Conservation (phyloP, 2,888 invertebrate species). For the Hemicrepidius hirtus region DNA sequence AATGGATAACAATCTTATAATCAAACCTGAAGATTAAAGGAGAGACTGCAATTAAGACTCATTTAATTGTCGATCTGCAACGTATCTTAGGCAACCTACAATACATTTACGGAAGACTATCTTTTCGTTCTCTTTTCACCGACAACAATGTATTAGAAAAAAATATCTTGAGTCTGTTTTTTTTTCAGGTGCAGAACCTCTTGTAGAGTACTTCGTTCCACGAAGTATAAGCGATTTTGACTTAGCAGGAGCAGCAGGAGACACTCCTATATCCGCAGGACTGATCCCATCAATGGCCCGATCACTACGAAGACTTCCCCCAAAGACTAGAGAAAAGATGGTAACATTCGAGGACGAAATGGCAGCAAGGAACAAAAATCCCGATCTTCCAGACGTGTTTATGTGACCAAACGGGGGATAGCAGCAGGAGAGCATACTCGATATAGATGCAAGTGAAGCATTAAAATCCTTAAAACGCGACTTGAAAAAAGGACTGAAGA, state of each 20-base stretch:
- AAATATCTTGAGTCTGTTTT: background rate
- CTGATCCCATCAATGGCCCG: slow-evolving; percentile 68
- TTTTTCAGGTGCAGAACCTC: slow-evolving; percentile 74
- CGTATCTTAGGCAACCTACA: too few species aligned
- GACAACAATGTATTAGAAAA: too few species aligned
- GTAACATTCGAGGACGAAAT: slow-evolving; percentile 87
- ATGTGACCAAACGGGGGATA: slow-evolving; percentile 80
- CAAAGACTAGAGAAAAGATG: slow-evolving; percentile 82
- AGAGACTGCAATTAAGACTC: too few species aligned
- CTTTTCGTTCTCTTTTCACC: too few species aligned
- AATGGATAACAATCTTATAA: background rate
- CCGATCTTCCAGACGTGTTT: slow-evolving; percentile 82
- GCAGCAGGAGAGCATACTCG: slow-evolving; percentile 61
- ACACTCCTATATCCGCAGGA: slow-evolving; percentile 70
- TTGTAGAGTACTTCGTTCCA: slow-evolving; percentile 89
- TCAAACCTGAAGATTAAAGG: background rate
- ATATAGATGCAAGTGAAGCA: slow-evolving; percentile 56
- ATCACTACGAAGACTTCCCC: slow-evolving; percentile 68
- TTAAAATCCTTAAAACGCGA: slow-evolving; percentile 66
- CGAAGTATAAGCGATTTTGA: slow-evolving; percentile 90
- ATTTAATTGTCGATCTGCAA: too few species aligned
- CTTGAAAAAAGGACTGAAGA: slow-evolving; percentile 66
- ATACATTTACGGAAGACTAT: too few species aligned
- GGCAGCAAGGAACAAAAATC: slow-evolving; percentile 70
- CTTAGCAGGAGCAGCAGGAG: slow-evolving; percentile 78